These are phyloP conservation scores for Cheilosia vulpina DNA, from an alignment of 2,888 invertebrate genomes.

Conservation along the genomic window DNA sequence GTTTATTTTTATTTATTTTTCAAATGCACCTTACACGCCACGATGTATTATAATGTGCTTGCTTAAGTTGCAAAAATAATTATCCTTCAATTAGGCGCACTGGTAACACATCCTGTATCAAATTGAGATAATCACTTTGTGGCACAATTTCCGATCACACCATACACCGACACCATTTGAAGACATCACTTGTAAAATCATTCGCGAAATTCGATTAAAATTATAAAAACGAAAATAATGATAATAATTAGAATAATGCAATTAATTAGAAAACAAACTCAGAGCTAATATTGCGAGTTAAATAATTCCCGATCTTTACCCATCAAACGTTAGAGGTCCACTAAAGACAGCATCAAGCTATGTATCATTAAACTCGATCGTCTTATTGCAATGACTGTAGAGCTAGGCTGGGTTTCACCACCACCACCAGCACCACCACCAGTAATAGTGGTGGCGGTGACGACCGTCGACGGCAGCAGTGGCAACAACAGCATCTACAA, in stretches of 20 bases:
- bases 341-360: slow-evolving; percentile 75
- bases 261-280: slow-evolving; percentile 47
- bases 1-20: no score
- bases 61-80: no score
- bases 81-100: no score
- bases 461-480: slow-evolving; percentile 39
- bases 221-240: neutral
- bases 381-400: slow-evolving; percentile 68
- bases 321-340: slow-evolving; percentile 77
- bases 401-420: slow-evolving; percentile 68
- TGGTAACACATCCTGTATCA: neutral
- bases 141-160: slow-evolving; percentile 3
- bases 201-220: slow-evolving; percentile 1
- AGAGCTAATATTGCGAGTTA: slow-evolving; percentile 65
- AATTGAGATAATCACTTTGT: slow-evolving; percentile 3
- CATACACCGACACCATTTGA: slow-evolving; percentile 1
- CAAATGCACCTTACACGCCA: no score
- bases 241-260: neutral
- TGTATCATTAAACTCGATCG: slow-evolving; percentile 76
- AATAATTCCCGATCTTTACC: slow-evolving; percentile 76
- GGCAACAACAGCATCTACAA: slow-evolving; percentile 64
- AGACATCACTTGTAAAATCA: neutral
- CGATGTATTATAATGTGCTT: no score
- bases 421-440: slow-evolving; percentile 52
- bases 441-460: slow-evolving; percentile 64